Base-by-base conservation (phyloP, 2,113 vertebrate genomes). In the Felis catus region DNA sequence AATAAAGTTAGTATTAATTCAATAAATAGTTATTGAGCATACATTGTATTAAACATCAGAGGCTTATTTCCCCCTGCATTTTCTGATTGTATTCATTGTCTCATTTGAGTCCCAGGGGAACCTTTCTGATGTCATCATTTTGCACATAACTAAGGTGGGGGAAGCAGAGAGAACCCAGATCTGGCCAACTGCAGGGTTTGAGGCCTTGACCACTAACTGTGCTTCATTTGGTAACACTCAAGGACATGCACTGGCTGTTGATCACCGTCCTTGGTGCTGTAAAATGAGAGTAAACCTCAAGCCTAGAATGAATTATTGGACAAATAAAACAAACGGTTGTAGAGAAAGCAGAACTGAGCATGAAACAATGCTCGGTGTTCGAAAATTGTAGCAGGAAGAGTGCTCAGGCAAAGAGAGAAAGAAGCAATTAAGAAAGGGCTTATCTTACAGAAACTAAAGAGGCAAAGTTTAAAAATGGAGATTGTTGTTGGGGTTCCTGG, bases 1-100 rank as follows among this genome's bases (percentile, higher is more conserved):
- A n/a, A 84, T 23, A 29, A 19, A 95, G 12, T 94, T 89, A 51
- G 78, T 85, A 78, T 78, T 71, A 91, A 76, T 83, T 71, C 18
- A 94, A 4, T 78, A 74, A 95, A 55, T 74, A 53, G 45, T 82
- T 79, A 58, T 41, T 70, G 29, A 45, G 2, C n/a, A 16, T 83
- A 13, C 68, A 65, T n/a, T 83, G 2, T 81, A 36, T 90, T 88
- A 53, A 31, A 63, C 5, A 80, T 79, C 51, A 78, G 53, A 63
- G n/a, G 33, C 18, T 73, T 71, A 58, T 74, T 87, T 73, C 14
- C 14, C 36, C 61, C 10, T 73, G 2, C 2, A 13, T 61, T 86
- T 29, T 41, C 41, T 36, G 36, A 13, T 58, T 58, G 41, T 41
- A 81, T 41, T 27, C 13, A 78, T 58, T 55, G 33, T 89, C 70